Percentiles rank a stretch among this genome's conserved stretches.
phyloP scores from a whole-genome alignment of 2,113 vertebrate genomes.

The Conger conger region DNA sequence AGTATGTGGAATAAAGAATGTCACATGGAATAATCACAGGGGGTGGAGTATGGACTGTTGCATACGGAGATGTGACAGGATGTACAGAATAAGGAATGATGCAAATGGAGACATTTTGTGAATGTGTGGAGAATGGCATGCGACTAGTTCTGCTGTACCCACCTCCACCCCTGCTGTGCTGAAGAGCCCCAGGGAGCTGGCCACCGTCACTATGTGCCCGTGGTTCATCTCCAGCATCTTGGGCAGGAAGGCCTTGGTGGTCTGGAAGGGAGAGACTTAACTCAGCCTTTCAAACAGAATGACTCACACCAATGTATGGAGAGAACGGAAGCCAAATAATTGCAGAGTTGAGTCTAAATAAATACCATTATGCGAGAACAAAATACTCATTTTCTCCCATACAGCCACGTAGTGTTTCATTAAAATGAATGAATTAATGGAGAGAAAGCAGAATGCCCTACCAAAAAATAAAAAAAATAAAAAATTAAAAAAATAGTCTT shows the following conservation, averaged over 20 bases:
- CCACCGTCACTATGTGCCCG: slow-evolving; percentile 84
- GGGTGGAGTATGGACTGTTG: too few species aligned
- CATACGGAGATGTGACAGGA: too few species aligned
- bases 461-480: slow-evolving; percentile 9
- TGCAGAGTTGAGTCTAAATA: not conserved
- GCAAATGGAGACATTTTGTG: not conserved
- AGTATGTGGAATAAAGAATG: too few species aligned
- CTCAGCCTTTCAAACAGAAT: not conserved
- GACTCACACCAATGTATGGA: not conserved
- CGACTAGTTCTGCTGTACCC: slow-evolving; percentile 45
- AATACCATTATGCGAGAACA: not conserved
- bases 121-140: not conserved
- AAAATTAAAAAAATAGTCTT: not conserved
- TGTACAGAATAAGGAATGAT: not conserved
- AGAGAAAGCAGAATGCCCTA: too few species aligned
- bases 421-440: not conserved
- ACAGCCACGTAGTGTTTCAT: too few species aligned
- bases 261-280: slow-evolving; percentile 61
- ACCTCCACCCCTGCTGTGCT: slow-evolving; percentile 88
- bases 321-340: not conserved
- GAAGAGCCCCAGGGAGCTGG: slow-evolving; percentile 85
- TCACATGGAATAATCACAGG: too few species aligned
- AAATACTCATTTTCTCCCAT: not conserved
- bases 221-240: slow-evolving; percentile 87
- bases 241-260: slow-evolving; percentile 85